Base-by-base conservation (phyloP, 2,797 vertebrate genomes). In the Acomys russatus region DNA sequence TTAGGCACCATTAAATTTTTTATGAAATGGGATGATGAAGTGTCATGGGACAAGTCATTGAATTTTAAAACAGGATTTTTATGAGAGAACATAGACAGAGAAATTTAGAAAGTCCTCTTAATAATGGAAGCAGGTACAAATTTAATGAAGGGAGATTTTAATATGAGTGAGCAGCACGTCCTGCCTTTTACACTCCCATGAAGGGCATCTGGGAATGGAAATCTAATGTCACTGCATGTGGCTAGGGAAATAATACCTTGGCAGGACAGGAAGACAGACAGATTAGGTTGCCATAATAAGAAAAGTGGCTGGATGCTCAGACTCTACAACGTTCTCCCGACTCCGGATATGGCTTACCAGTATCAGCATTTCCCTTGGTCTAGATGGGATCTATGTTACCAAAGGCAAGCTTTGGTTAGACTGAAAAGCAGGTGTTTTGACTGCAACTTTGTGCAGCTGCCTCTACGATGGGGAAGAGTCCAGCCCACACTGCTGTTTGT, bases 61-160 rank as follows among this genome's bases (percentile, higher is more conserved):
- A 94, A 96, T 95, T 97, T 78, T 90, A 93, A 96, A 93, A 74
- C 59, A 15, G 84, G 93, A 96, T 94, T 96, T 97, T 97, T 86
- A 83, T 94, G 78, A 89, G 91, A 84, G 83, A 97, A 96, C 35
- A 83, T 93, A 96, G 94, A 93, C 10, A 59, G 85, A 73, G 82
- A 96, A 96, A 94, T 96, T 96, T 97, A 96, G 73, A 44, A 96
- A 88, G 80, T 86, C 76, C n/a, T 93, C 70, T 97, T 94, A 94
- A 92, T 98, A 96, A 94, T 92, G 38, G 74, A 54, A 93, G 38
- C 94, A 96, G 86, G 96, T 92, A 96, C 88, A 97, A 93, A 95
- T 97, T 91, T 97, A 95, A 97, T 96, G 95, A 97, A 96, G 54
- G 78, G 73, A 61, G 70, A 51, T 96, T 97, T 97, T 94, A 94